Base-by-base conservation (phyloP, 2,888 invertebrate genomes). In the Listrodromus nycthemerus region DNA sequence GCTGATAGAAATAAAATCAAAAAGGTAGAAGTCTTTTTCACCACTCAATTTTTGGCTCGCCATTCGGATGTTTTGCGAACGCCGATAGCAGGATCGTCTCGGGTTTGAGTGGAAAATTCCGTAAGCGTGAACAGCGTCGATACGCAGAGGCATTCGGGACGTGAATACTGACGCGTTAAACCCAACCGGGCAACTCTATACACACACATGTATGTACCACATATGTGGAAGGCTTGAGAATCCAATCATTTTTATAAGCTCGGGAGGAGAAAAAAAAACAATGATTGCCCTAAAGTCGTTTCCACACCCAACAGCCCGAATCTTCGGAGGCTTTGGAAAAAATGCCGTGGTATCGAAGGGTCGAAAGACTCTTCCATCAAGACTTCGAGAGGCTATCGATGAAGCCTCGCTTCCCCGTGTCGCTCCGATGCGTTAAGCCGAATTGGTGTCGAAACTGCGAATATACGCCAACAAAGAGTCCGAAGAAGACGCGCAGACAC, bases 241-340 rank as follows among this genome's bases (percentile, higher is more conserved):
- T 84, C 82, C 83, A 85, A 85, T 87, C 81, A 85, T 85, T 85
- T 65, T 74, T 70, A 63, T 52, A 77, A 65, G 79, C 78, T 41
- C 75, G 78, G 71, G 67, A 69, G 80, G 83, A 86, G 87, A n/a
- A n/a, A n/a, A n/a, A n/a, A 71, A 84, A 82, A 84, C 87, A 86
- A 89, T 86, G 86, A 89, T 86, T 86, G 84, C 77, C 33, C 48
- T 73, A n/a, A n/a, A 58, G 55, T 33, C 41, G 27, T 41, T 52
- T 24, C 10, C 2, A 27, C 37, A 66, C 48, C 37, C 30, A 65
- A 66, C 61, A n/a, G 52, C 21, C 67, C 16, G 33, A 66, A 37
- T 50, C 30, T 10, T 45, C 7, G 55, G 30, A 24, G 41, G 52
- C 78, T 48, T 63, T 8, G 70, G 16, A 75, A 30, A 69, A 48